Evolutionary conservation across 2,888 invertebrate species (phyloP), one percentile per base, ranked within the genome.

Genomic region (Drosophila subsilvestris): DNA sequence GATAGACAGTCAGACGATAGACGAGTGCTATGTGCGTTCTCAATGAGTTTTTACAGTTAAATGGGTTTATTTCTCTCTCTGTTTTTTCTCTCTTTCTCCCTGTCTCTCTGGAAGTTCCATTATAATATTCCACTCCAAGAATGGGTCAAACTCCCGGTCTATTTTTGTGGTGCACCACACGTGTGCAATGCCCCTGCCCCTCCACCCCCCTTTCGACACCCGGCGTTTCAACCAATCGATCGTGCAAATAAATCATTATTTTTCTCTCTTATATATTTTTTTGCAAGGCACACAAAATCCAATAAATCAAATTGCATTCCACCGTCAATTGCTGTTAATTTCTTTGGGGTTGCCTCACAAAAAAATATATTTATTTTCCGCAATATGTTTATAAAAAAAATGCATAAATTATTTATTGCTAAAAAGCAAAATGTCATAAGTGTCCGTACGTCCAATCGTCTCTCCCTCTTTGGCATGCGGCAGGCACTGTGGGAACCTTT

Each of bases 391-490:
- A 59, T 76, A 55, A 60, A 68, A 61, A 77, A 80, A 80, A 79
- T 78, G 75, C 78, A 85, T 87, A 86, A 85, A 79, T 85, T 73
- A 83, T 87, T 87, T 79, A 85, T 82, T 81, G 82, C 88, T 79
- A 82, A 87, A 87, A 82, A 83, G 74, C 88, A 82, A 87, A 71
- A 87, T 83, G 83, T 85, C 88, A 83, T 83, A 83, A 80, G 70
- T 68, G 79, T 76, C 59, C 58, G 65, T 44, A 51, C 47, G 48
- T 65, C 49, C 47, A 49, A 27, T 37, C 44, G 68, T 58, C 59
- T 10, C 27, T 12, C 22, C n/a, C 29, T 56, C 17, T 50, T n/a
- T 57, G 68, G 57, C 72, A 65, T 63, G 58, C 32, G 12, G 5
- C 47, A 66, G 74, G 55, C 57, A 71, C 74, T 73, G 71, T 71